Conservation (phyloP, 1,140 invertebrate genomes). For the Papilio dardanus region DNA sequence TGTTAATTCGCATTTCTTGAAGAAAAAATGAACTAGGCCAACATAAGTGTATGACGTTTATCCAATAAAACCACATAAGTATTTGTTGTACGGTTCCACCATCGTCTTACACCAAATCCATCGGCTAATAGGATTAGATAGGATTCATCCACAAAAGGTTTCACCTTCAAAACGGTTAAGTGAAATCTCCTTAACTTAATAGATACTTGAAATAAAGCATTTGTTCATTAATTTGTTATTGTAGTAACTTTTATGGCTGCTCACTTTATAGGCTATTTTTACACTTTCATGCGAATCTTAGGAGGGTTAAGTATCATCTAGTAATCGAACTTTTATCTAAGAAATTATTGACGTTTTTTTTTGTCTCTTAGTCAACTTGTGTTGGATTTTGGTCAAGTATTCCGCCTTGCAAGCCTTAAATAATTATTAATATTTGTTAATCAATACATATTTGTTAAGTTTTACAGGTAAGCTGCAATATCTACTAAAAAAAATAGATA, state of each 20-base stretch:
- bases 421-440: not conserved
- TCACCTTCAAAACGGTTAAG: conserved; percentile 42
- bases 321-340: not conserved
- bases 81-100: conserved; percentile 9
- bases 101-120: conserved; percentile 42
- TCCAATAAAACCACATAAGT: conserved; percentile 7
- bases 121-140: conserved; percentile 55
- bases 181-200: conserved; percentile 45
- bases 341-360: too few species aligned
- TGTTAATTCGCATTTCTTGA: too few species aligned
- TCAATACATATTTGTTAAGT: not conserved
- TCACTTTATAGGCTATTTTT: not conserved
- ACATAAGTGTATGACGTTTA: not conserved
- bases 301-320: not conserved
- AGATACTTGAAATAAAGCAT: conserved; percentile 32
- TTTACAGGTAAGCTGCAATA: not conserved
- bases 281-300: conserved; percentile 1
- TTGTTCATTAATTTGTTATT: conserved; percentile 23
- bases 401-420: not conserved
- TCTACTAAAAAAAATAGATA: not conserved
- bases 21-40: not conserved
- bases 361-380: too few species aligned
- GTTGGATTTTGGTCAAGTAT: not conserved
- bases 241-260: conserved; percentile 26
- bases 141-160: conserved; percentile 57